Evolutionary conservation across 1,140 invertebrate species (phyloP).

Genomic region (Conopomorpha cramerella): DNA sequence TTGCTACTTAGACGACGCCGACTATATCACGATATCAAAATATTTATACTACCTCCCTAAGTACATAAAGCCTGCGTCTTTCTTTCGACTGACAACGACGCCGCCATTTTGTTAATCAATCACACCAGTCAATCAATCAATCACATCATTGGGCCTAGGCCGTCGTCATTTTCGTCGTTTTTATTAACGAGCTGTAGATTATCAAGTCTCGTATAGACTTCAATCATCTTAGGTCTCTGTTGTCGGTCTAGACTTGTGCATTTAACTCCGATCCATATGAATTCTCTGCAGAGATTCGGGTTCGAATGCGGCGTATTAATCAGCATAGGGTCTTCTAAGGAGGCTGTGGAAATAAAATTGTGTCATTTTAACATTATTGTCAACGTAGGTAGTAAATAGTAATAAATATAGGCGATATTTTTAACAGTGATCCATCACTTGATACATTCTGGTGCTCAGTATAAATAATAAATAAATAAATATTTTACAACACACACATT

Average conservation of each 20-base stretch:
- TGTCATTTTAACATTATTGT: no score
- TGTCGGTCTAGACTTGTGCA: conserved; percentile 20
- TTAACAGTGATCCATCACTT: no score
- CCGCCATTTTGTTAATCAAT: not conserved
- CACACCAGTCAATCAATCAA: no score
- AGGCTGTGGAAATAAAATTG: conserved; percentile 15
- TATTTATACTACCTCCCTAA: not conserved
- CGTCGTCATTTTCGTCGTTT: not conserved
- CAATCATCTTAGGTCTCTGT: conserved; percentile 28
- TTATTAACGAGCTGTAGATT: conserved; percentile 14
- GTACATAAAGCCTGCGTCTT: no score
- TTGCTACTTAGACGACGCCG: no score
- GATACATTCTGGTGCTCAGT: no score
- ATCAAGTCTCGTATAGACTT: conserved; percentile 27
- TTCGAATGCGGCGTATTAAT: conserved; percentile 16
- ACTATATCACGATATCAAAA: no score
- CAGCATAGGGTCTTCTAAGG: conserved; percentile 25
- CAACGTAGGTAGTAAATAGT: not conserved
- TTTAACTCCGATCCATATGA: conserved; percentile 24
- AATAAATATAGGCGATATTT: not conserved
- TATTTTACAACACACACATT: not conserved
- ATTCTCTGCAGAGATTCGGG: conserved; percentile 22
- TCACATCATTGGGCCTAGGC: no score
- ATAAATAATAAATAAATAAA: no score
- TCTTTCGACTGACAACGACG: not conserved